A percentile compares a stretch with the other conserved stretches of the same genome.
phyloP scores from a whole-genome alignment of 2,113 vertebrate species.

The Protobothrops flavoviridis region DNA sequence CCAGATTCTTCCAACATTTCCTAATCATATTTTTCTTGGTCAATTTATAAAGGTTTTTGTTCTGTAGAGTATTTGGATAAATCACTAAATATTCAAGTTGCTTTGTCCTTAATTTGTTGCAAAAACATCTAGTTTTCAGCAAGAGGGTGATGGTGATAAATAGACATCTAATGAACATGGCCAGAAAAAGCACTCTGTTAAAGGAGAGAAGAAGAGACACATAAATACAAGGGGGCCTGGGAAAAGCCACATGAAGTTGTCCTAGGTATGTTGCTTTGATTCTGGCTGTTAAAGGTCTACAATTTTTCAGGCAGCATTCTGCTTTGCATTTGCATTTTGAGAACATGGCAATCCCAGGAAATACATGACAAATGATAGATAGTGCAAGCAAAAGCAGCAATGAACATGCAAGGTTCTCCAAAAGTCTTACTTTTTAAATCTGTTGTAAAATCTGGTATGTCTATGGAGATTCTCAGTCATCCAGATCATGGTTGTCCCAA shows the following conservation, averaged over 20 bases:
- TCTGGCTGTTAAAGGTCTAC: neutral
- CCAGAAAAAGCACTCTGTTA: neutral
- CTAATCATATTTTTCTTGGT: neutral
- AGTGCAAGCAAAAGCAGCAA: neutral
- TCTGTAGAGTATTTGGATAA: neutral
- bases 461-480: no score
- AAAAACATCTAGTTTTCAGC: neutral
- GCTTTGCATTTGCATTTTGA: neutral
- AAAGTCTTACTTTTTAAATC: neutral
- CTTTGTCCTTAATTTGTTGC: neutral
- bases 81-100: neutral
- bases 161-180: neutral
- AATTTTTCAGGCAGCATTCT: neutral
- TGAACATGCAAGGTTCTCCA: neutral
- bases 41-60: neutral
- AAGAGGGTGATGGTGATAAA: neutral
- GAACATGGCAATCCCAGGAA: neutral
- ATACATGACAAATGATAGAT: neutral
- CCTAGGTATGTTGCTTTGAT: neutral
- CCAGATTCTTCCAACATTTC: neutral
- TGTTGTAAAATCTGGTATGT: neutral
- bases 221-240: neutral
- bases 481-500: no score
- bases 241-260: neutral
- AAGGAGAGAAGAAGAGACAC: neutral